Percentiles rank a stretch among this genome's conserved stretches.
Evolutionary conservation across 2,113 vertebrate species (phyloP).

Genomic region (Regulus satrapa): DNA sequence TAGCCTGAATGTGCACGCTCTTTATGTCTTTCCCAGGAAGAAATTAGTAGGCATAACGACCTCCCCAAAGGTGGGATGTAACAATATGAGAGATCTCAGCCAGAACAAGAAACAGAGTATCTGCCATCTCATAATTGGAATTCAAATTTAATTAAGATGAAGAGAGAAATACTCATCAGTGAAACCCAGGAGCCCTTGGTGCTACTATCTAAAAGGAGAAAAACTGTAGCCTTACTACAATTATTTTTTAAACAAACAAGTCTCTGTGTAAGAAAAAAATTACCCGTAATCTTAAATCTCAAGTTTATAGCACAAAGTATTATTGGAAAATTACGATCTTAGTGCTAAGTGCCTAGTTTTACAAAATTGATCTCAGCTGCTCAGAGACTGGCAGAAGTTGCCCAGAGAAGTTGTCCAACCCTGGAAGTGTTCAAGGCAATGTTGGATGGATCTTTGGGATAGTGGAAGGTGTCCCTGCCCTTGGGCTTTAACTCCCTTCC

Average conservation of each 20-base stretch:
- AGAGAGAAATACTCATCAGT: neutral
- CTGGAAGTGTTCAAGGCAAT: neutral
- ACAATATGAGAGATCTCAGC: neutral
- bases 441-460: neutral
- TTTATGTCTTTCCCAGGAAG: neutral
- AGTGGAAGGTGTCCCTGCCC: neutral
- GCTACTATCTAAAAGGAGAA: neutral
- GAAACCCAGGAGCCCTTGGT: neutral
- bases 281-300: neutral
- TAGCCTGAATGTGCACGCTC: neutral
- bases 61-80: neutral
- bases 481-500: neutral
- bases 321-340: neutral
- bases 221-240: neutral
- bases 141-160: slow-evolving; percentile 21
- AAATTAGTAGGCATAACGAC: neutral
- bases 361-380: neutral
- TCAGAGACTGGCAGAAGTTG: neutral
- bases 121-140: neutral
- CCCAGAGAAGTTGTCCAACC: neutral
- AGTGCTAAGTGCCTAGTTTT: neutral
- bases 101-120: neutral
- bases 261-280: neutral
- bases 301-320: neutral
- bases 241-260: neutral